Base-by-base conservation (phyloP, 2,888 invertebrate species). In the Pediacus dermestoides region DNA sequence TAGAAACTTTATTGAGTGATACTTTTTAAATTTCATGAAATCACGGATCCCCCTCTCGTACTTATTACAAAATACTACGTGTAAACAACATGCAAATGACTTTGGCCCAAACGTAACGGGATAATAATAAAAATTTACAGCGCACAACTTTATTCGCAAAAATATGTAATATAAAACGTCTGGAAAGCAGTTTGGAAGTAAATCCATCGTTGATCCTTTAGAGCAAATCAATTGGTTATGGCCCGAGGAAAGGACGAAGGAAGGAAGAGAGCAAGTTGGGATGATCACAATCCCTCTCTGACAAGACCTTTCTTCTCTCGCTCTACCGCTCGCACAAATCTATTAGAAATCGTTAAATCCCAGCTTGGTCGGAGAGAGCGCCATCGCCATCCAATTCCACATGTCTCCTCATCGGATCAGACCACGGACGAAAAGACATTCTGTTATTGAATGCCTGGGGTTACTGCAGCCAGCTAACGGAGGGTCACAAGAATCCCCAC, bases 331-430 rank as follows among this genome's bases (percentile, higher is more conserved):
- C 61, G 57, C 63, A 62, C 64, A 68, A 67, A 68, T 67, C 69
- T 68, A 68, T 69, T 68, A 68, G 67, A 66, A 67, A 68, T 67
- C 68, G 68, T 68, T 68, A 68, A 68, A 67, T 63, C 67, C 67
- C 53, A 52, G 57, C 57, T 61, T 60, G 58, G 46, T 41, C 37
- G 59, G 58, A 57, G 62, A 59, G 58, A n/a, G 13, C 28, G 3
- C 11, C 12, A 7, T 3, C 62, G 58, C 60, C 61, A 61, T 63
- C 62, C 64, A 66, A 67, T 66, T 64, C 64, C 60, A 58, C 59
- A 57, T 57, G 63, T 62, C 61, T 61, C 57, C 58, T 58, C 57
- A 50, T 53, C 55, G 58, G 57, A 61, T 61, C 58, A 61, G 53
- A 43, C 53, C 53, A 55, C 49, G 55, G 58, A 53, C 56, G 57